A percentile compares a stretch with the other conserved stretches of the same genome.
phyloP scores from a whole-genome alignment of 30 jellyfish, hydroid and myxozoan genomes.

The Rhopilema esculentum region DNA sequence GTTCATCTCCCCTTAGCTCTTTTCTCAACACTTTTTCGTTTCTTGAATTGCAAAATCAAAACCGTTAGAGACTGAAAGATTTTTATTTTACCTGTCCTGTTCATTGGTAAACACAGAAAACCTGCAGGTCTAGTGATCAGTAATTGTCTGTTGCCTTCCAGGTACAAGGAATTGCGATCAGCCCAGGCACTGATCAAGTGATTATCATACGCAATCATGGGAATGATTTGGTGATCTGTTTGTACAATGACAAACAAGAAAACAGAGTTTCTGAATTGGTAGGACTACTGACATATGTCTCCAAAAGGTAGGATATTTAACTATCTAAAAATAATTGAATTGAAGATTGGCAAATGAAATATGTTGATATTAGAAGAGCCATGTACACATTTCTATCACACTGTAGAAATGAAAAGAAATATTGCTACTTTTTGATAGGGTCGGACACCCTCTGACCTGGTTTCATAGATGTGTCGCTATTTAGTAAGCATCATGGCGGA shows the following conservation, averaged over 20 bases:
- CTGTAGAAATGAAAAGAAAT: too few relatives aligned
- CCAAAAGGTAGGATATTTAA: constrained; percentile 47
- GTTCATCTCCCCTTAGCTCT: too few relatives aligned
- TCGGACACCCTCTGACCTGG: too few relatives aligned
- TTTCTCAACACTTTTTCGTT: too few relatives aligned
- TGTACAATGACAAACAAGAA: constrained; percentile 86
- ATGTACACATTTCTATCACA: not conserved
- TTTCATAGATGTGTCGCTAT: not conserved
- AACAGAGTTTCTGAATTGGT: constrained; percentile 90
- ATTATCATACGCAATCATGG: constrained; percentile 78
- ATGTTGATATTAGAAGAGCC: not conserved
- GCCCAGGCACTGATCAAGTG: constrained; percentile 83
- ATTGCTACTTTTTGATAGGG: too few relatives aligned
- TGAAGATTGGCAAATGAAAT: not conserved
- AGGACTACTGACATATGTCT: constrained; percentile 64
- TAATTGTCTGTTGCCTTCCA: constrained; percentile 7
- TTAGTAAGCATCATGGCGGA: not conserved
- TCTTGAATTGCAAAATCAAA: too few relatives aligned
- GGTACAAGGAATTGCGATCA: constrained; percentile 89
- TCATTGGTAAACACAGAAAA: too few relatives aligned
- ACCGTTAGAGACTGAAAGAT: too few relatives aligned
- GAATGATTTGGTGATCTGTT: constrained; percentile 86
- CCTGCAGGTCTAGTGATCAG: not conserved
- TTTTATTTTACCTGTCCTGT: too few relatives aligned
- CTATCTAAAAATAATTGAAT: not conserved